Evolutionary conservation across 2,888 invertebrate species (phyloP).

Genomic region (Macroteleia sp.): DNA sequence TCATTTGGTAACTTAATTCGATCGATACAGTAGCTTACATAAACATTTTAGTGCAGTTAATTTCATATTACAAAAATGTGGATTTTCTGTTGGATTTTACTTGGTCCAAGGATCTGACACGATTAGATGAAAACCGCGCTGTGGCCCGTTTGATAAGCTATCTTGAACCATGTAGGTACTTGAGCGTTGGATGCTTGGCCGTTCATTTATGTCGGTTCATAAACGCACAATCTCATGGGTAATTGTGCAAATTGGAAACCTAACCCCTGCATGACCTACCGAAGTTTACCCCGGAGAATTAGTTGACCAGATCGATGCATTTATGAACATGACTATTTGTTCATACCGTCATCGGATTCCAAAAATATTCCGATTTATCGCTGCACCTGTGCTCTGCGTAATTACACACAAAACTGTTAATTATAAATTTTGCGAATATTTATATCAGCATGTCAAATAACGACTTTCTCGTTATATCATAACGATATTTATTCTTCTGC

Average conservation of each 20-base stretch:
- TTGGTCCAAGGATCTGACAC: conserved; percentile 33
- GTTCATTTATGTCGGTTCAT: conserved; percentile 73
- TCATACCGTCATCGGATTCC: conserved; percentile 15
- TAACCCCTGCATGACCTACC: conserved; percentile 39
- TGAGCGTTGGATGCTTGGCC: conserved; percentile 57
- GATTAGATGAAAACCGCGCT: conserved; percentile 40
- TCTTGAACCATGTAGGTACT: conserved; percentile 35
- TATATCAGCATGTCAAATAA: too few relatives aligned
- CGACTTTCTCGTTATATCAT: too few relatives aligned
- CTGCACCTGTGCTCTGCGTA: background rate
- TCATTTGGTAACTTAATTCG: too few relatives aligned
- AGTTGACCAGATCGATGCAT: conserved; percentile 4
- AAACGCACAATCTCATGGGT: conserved; percentile 76
- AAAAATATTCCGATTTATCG: conserved; percentile 9
- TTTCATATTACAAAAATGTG: conserved; percentile 18
- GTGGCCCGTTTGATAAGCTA: conserved; percentile 32
- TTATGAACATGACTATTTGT: conserved; percentile 8
- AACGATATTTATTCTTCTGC: too few relatives aligned
- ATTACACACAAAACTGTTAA: background rate
- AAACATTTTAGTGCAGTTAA: too few relatives aligned
- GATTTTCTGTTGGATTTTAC: conserved; percentile 23
- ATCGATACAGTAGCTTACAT: too few relatives aligned
- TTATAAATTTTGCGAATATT: too few relatives aligned
- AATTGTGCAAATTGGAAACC: conserved; percentile 77
- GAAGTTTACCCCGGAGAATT: conserved; percentile 23